Evolutionary conservation across 2,888 invertebrate species (phyloP), one percentile per base, ranked within the genome.

Genomic region (Anodontia alba): DNA sequence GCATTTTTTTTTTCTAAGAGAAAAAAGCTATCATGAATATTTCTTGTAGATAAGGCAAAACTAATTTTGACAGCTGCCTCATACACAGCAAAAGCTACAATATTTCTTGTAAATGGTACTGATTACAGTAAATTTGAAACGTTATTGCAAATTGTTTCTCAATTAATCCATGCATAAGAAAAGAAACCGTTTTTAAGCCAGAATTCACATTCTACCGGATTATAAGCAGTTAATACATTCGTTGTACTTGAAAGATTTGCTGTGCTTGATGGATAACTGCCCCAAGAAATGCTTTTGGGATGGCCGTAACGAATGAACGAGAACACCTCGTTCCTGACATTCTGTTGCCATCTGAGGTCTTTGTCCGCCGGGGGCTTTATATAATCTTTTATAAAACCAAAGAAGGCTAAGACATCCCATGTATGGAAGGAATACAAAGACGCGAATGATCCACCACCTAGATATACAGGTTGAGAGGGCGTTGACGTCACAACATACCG

Each of bases 151-250:
- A n/a, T n/a, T n/a, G n/a, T n/a, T n/a, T n/a, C n/a, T 82, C 74
- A 90, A 77, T 91, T 91, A 38, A 92, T 89, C 92, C 92, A 92
- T 5, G 88, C 88, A 68, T 92, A 92, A 20, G 78, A 76, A 73
- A 89, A 90, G 33, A 92, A 87, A 17, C 89, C 90, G 71, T 90
- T 85, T 31, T 83, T 57, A 8, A 86, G 71, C 92, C 91, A 92
- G 70, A 91, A 90, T 49, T 87, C 81, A 77, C 92, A 92, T 66
- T 91, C 86, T 15, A 75, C 86, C n/a, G 87, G 79, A 66, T 91
- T 83, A 73, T 88, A 89, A 23, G 84, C 83, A 0, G 49, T 68
- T 23, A 80, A 79, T 3, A 73, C 38, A 31, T 76, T 78, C 20
- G 90, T 85, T 20, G 82, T 82, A n/a, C 68, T 43, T 10, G 82